phyloP scores from a whole-genome alignment of 2,113 vertebrate genomes.

The Pomatostomus ruficeps region DNA sequence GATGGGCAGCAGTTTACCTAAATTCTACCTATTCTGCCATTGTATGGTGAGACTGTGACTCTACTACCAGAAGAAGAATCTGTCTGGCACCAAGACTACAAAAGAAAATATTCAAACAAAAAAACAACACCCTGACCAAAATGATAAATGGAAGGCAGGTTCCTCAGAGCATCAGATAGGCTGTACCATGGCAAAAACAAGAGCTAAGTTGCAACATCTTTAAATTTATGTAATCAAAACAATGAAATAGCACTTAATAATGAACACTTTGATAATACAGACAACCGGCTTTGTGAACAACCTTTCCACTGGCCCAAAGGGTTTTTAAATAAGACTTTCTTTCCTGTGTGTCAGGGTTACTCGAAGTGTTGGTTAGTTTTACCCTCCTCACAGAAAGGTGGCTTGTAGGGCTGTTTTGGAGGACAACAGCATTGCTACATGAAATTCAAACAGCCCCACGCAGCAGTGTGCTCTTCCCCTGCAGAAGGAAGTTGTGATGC shows the following conservation, averaged over 20 bases:
- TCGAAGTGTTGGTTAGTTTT: not conserved
- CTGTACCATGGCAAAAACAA: not conserved
- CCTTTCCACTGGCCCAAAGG: not conserved
- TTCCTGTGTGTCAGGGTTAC: not conserved
- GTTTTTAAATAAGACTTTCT: not conserved
- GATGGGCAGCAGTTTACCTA: not conserved
- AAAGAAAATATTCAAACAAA: not conserved
- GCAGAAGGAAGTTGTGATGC: not conserved
- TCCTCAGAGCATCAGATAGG: constrained; percentile 57
- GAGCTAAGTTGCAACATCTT: constrained; percentile 52
- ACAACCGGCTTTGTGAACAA: not conserved
- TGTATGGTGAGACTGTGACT: not conserved
- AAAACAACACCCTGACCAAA: not conserved
- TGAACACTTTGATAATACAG: constrained; percentile 8
- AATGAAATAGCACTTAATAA: constrained; percentile 59
- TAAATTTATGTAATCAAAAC: constrained; percentile 63
- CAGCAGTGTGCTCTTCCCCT: accelerated
- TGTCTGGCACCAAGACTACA: not conserved
- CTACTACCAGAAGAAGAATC: not conserved
- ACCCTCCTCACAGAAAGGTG: not conserved
- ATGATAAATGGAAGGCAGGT: constrained; percentile 64
- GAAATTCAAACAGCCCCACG: not conserved
- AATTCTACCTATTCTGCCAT: not conserved
- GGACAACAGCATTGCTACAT: not conserved
- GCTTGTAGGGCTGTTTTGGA: not conserved